phyloP scores from a whole-genome alignment of 2,113 vertebrate species.

The Amphilophus citrinellus region DNA sequence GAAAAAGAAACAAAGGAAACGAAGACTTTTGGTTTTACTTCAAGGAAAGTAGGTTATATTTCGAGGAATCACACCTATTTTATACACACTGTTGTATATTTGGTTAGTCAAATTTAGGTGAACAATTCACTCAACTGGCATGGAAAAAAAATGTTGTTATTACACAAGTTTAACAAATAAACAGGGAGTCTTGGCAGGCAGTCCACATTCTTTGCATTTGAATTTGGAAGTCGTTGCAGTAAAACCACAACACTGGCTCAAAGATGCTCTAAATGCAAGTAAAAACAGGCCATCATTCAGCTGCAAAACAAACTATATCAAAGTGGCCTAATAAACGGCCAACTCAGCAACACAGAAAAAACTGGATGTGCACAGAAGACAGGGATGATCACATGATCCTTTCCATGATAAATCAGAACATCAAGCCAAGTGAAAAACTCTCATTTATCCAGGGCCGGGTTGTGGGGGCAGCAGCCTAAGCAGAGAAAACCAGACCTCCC shows the following conservation, averaged over 20 bases:
- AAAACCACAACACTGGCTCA: neutral
- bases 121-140: neutral
- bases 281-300: neutral
- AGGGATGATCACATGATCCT: neutral
- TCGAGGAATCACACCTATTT: neutral
- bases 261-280: constrained; percentile 2
- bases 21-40: neutral
- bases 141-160: neutral
- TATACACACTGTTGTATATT: neutral
- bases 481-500: too few relatives aligned
- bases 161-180: neutral
- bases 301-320: neutral
- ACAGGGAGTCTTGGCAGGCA: neutral
- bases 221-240: neutral
- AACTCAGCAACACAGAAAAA: too few relatives aligned
- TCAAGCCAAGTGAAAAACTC: neutral
- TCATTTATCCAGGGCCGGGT: neutral
- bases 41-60: neutral
- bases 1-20: neutral
- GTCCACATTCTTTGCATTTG: neutral
- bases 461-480: too few relatives aligned
- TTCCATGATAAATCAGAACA: neutral
- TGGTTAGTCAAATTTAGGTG: neutral
- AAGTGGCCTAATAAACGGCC: neutral
- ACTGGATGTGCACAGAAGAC: too few relatives aligned